Base-by-base conservation (phyloP, 2,797 vertebrate species). In the Delichon dasypus region DNA sequence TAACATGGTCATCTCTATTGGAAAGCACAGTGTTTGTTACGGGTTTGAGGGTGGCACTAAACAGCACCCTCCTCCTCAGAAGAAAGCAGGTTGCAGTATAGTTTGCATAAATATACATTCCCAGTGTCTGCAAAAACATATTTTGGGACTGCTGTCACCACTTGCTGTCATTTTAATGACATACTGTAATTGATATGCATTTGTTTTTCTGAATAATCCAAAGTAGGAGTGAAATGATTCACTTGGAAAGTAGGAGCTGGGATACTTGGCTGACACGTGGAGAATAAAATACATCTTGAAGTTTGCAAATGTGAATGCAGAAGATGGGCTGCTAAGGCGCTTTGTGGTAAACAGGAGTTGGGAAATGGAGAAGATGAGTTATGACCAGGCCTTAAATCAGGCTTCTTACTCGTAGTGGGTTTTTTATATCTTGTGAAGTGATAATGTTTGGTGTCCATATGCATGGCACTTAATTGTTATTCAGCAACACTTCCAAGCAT, bases 191-290 rank as follows among this genome's bases (percentile, higher is more conserved):
- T n/a, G 58, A 73, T 81, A 84, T 0, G 0, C 14, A 4, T 80
- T 93, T 94, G 25, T 78, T 96, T 92, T 93, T 75, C 73, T 81
- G 73, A 51, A 62, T 80, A 94, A 89, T 65, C 51, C 23, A 4
- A 90, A 92, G 73, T 50, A 83, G 85, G 70, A 76, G 79, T 91
- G 79, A 86, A 94, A 65, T 90, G 66, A 91, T 93, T 91, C 66
- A 72, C 58, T 67, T 74, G 83, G 57, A 70, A 90, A 34, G 44
- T 78, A 89, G 73, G 44, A 83, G 50, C 87, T 93, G 86, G 79
- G 42, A 10, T 94, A 34, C n/a, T 81, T 68, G 85, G 44, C 47
- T 88, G 90, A 40, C 57, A 93, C 57, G 25, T 2, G 13, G 48
- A 64, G 58, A 80, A 65, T 75, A 61, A 88, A 87, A 93, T 36